Evolutionary conservation across 2,888 invertebrate species (phyloP).

Genomic region (Xanthorhoe spadicearia): DNA sequence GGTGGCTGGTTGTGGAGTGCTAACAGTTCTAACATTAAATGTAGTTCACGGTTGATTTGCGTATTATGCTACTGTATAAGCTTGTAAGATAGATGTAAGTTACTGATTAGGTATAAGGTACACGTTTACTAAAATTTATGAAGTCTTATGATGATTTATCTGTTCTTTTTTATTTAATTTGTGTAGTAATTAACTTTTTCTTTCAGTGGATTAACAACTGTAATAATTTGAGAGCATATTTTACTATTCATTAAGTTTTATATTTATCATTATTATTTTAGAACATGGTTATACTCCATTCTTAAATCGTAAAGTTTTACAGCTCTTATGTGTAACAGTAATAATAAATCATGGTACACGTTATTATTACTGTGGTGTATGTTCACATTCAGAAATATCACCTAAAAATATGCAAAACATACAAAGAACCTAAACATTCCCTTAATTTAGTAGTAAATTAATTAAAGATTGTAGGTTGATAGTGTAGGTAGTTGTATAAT

Average conservation of each 20-base stretch:
- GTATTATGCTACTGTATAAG: constrained; percentile 66
- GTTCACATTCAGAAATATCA: neutral
- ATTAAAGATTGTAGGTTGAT: neutral
- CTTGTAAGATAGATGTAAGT: constrained; percentile 41
- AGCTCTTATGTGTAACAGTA: neutral
- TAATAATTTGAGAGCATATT: constrained; percentile 50
- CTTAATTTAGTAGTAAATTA: neutral
- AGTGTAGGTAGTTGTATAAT: neutral
- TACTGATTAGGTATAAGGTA: constrained; percentile 42
- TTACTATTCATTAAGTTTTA: constrained; percentile 57
- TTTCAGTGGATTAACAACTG: constrained; percentile 55
- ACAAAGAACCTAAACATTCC: neutral
- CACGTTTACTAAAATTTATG: constrained; percentile 35
- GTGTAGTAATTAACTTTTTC: constrained; percentile 42
- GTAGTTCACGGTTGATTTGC: constrained; percentile 74
- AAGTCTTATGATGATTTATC: constrained; percentile 23
- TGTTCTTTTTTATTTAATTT: constrained; percentile 35
- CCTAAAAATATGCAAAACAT: neutral
- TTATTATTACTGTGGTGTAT: neutral
- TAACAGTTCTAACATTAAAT: constrained; percentile 79
- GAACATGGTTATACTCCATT: neutral
- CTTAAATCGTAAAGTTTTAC: neutral
- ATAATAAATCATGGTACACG: neutral
- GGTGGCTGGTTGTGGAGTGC: constrained; percentile 80
- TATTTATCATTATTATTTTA: constrained; percentile 7